A percentile compares a stretch with the other conserved stretches of the same genome.
Conservation (phyloP, 2,888 invertebrate genomes). For the Diadromus collaris region DNA sequence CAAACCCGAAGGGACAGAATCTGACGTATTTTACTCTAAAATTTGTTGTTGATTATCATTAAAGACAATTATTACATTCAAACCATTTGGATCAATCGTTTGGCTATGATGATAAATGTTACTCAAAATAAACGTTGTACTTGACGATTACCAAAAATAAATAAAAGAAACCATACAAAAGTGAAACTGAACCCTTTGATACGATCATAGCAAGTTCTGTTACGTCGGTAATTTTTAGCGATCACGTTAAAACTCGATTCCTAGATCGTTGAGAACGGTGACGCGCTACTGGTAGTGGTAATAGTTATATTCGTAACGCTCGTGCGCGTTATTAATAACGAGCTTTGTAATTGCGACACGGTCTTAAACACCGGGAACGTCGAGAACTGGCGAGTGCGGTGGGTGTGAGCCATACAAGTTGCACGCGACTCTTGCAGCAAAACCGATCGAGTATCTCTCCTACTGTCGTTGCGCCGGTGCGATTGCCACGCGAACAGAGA, state of each 20-base stretch:
- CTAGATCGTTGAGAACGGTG: not conserved
- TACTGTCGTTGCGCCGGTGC: constrained; percentile 21
- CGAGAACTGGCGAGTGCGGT: constrained; percentile 52
- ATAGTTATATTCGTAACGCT: constrained; percentile 37
- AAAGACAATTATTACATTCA: too few relatives aligned
- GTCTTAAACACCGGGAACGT: constrained; percentile 63
- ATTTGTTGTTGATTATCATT: not conserved
- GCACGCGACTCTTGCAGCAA: constrained; percentile 58
- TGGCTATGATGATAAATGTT: too few relatives aligned
- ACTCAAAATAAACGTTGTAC: too few relatives aligned
- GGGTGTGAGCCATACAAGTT: constrained; percentile 58
- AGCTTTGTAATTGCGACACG: constrained; percentile 66
- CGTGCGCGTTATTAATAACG: constrained; percentile 65
- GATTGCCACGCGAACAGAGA: constrained; percentile 49
- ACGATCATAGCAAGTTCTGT: not conserved
- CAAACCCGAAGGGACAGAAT: not conserved
- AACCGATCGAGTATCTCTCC: constrained; percentile 47
- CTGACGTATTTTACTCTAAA: not conserved
- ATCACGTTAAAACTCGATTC: constrained; percentile 6
- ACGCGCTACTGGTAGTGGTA: not conserved
- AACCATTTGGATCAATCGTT: too few relatives aligned
- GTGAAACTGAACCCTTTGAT: not conserved
- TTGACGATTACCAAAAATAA: not conserved
- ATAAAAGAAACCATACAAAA: not conserved
- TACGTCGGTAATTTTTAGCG: not conserved